Evolutionary conservation across 2,797 vertebrate genomes (phyloP).

Genomic region (Gouania willdenowi): DNA sequence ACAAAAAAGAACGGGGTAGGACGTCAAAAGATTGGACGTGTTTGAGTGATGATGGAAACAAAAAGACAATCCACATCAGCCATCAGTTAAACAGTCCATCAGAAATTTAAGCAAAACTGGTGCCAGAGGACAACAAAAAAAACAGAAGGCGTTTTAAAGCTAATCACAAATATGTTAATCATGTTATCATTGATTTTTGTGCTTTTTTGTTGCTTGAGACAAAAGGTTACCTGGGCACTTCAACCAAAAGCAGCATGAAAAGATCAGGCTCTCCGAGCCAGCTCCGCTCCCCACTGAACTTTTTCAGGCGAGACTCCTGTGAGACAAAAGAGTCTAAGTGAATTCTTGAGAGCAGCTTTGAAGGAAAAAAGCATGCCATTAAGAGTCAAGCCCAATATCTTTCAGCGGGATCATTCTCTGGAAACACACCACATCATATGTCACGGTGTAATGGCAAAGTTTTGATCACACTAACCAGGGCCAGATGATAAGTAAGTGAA

Average conservation of each 20-base stretch:
- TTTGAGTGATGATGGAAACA: constrained; percentile 30
- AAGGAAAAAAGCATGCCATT: constrained; percentile 8
- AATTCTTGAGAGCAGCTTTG: constrained; percentile 26
- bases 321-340: constrained; percentile 27
- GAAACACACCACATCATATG: constrained; percentile 49
- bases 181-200: not conserved
- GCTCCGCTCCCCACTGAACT: constrained; percentile 68
- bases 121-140: no score
- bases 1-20: constrained; percentile 28
- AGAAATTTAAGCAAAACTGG: no score
- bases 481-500: constrained; percentile 47
- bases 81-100: constrained; percentile 44
- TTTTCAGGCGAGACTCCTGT: constrained; percentile 73
- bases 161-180: not conserved
- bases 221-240: constrained; percentile 72
- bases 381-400: constrained; percentile 37
- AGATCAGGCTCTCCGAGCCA: constrained; percentile 77
- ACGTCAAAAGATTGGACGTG: not conserved
- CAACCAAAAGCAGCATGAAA: constrained; percentile 76
- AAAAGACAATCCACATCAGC: constrained; percentile 37
- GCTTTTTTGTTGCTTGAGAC: not conserved
- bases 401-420: constrained; percentile 10
- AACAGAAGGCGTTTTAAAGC: constrained; percentile 10
- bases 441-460: constrained; percentile 54
- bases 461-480: constrained; percentile 62